Conservation (phyloP, 2,113 vertebrate genomes). For the Otis tarda region DNA sequence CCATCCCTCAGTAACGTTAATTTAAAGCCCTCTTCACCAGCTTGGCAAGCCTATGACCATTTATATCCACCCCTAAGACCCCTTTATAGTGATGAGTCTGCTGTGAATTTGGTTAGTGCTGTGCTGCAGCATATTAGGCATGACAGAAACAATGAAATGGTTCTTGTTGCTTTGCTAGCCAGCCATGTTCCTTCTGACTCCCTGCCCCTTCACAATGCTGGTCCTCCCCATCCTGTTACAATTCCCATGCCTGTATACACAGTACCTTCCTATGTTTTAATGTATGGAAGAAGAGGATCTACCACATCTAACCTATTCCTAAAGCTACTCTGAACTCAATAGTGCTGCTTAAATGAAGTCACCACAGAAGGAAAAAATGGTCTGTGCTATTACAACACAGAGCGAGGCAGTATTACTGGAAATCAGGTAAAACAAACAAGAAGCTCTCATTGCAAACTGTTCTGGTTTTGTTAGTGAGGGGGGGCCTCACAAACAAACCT, state of each 20-base stretch:
- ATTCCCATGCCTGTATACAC: neutral
- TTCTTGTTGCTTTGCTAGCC: neutral
- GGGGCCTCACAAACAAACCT: too few relatives aligned
- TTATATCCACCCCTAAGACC: neutral
- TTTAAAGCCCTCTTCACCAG: too few relatives aligned
- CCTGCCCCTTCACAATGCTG: neutral
- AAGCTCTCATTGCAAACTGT: conserved; percentile 45
- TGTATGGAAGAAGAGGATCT: neutral
- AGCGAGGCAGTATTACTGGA: conserved; percentile 17
- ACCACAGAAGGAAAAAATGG: neutral
- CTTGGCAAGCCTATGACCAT: neutral
- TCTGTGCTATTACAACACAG: neutral
- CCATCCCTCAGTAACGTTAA: too few relatives aligned
- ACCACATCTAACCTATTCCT: neutral
- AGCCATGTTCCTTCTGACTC: neutral
- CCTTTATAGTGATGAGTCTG: neutral
- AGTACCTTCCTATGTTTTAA: neutral
- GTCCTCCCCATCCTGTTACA: neutral
- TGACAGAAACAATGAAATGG: neutral
- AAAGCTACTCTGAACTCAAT: neutral
- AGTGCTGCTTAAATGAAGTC: neutral
- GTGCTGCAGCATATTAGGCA: neutral
- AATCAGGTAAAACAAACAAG: conserved; percentile 49
- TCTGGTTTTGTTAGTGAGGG: too few relatives aligned
- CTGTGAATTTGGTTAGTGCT: neutral